Base-by-base conservation (phyloP, 2,888 invertebrate species). In the Yponomeuta evonymella region DNA sequence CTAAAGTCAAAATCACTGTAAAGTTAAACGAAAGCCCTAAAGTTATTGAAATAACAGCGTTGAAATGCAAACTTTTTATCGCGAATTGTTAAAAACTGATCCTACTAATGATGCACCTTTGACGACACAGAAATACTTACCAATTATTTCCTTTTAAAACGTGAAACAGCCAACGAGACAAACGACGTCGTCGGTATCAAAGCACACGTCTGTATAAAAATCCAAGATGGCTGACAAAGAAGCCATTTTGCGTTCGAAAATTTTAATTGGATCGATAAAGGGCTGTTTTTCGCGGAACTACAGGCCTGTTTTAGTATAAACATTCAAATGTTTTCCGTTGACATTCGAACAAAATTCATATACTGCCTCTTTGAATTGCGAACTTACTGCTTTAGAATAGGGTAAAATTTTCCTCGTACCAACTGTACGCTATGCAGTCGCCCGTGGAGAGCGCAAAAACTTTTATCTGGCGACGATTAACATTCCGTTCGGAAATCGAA, bases 181-280 rank as follows among this genome's bases (percentile, higher is more conserved):
- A 64, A 30, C 64, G n/a, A 11, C 30, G 23, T 64, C 64, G 64
- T 64, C 64, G 64, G 10, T 64, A 64, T 64, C 67, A n/a, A 33
- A 43, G 62, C 62, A 62, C 33, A 48, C 70, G 23, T 72, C 70
- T 70, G 70, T 72, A 48, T 51, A 67, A 11, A 48, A 67, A 64
- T 69, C 74, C 83, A 89, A 89, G 83, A 90, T 90, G 89, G 89
- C 88, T 83, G 84, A 77, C 79, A 79, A 77, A 81, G 88, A 81
- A 85, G 87, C 90, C 89, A 91, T 90, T 87, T 88, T 88, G 82
- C 79, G 83, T 83, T 82, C 76, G 81, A 84, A 89, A 58, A 90
- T 91, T 87, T 92, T 90, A 91, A 91, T 91, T 90, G 90, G 90
- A 77, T 83, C 83, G 84, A 84, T 85, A 85, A 86, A 84, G 81